A percentile compares a stretch with the other conserved stretches of the same genome.
Evolutionary conservation across 2,888 invertebrate species (phyloP).

Genomic region (Cremastinae sp.): DNA sequence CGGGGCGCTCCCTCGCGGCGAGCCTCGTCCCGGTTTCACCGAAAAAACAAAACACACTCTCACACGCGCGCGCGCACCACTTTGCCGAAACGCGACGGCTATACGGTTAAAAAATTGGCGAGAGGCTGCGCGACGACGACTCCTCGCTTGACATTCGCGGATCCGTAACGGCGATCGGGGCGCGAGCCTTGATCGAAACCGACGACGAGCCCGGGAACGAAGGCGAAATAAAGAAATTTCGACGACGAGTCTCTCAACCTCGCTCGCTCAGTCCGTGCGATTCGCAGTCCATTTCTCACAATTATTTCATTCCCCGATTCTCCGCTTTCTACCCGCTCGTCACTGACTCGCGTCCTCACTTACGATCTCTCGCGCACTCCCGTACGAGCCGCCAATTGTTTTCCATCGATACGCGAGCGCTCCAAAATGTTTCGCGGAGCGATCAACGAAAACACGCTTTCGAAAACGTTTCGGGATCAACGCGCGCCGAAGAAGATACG

Average conservation of each 20-base stretch:
- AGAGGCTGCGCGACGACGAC: not conserved
- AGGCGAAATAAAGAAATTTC: not conserved
- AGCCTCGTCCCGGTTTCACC: not conserved
- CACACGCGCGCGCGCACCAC: not conserved
- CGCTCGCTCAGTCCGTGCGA: constrained; percentile 38
- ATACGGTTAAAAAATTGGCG: not conserved
- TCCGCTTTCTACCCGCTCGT: not conserved
- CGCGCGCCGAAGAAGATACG: no score
- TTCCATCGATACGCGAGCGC: no score
- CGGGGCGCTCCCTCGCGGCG: no score
- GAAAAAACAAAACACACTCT: not conserved
- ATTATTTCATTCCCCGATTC: not conserved
- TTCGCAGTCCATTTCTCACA: constrained; percentile 39
- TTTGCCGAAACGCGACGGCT: no score
- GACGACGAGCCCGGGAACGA: constrained; percentile 3
- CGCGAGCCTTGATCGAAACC: not conserved
- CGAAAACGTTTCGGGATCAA: no score
- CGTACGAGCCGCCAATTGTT: no score
- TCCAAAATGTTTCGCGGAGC: no score
- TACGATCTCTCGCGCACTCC: not conserved
- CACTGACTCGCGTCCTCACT: not conserved
- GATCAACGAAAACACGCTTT: no score
- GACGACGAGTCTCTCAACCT: constrained; percentile 34
- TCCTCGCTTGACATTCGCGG: not conserved
- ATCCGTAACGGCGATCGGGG: not conserved